phyloP scores from a whole-genome alignment of 1,140 invertebrate genomes.

The Macrocentrus cingulum region DNA sequence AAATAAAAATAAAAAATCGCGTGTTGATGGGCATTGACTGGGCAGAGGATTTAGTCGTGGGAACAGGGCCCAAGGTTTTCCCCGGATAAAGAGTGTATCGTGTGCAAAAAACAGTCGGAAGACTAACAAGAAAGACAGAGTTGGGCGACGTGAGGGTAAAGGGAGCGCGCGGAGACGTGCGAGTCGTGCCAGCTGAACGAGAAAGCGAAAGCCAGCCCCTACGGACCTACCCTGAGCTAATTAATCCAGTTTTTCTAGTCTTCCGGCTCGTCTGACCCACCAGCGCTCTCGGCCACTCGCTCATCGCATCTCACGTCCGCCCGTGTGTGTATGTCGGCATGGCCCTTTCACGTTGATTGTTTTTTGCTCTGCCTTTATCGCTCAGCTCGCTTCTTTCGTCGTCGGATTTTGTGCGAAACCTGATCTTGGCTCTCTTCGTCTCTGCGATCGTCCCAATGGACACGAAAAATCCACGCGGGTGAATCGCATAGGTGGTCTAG shows the following conservation, averaged over 20 bases:
- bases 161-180: not conserved
- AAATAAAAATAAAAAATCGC: too few relatives aligned
- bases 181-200: not conserved
- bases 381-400: not conserved
- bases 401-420: not conserved
- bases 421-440: not conserved
- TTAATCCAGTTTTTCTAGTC: slow-evolving; percentile 1
- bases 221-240: not conserved
- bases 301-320: not conserved
- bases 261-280: not conserved
- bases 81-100: not conserved
- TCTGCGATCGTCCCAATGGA: not conserved
- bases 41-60: not conserved
- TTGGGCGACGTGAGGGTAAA: not conserved
- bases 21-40: too few relatives aligned
- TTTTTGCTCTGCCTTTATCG: not conserved
- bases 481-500: not conserved
- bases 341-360: not conserved
- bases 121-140: not conserved
- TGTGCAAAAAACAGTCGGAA: not conserved
- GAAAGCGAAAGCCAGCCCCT: not conserved
- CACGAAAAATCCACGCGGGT: not conserved
- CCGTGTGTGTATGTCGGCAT: not conserved
- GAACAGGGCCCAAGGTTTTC: not conserved
- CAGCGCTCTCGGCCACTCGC: not conserved